Percentiles rank a stretch among this genome's conserved stretches.
phyloP scores from a whole-genome alignment of 2,113 vertebrate genomes.

The Saiga tatarica region DNA sequence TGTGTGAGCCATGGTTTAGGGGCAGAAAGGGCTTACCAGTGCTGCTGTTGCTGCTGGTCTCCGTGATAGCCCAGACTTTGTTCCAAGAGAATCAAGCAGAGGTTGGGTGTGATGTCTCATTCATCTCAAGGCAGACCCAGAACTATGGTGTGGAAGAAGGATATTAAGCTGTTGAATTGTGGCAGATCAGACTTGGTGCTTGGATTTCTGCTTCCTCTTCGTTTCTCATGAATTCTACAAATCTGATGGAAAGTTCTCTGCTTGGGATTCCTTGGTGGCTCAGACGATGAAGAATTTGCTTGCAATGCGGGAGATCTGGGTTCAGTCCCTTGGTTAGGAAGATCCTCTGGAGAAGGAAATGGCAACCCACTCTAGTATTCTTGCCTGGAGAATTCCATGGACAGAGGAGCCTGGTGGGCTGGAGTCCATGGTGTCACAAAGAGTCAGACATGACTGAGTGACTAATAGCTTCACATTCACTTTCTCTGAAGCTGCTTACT shows the following conservation, averaged over 20 bases:
- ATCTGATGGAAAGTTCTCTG: not conserved
- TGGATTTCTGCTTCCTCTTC: not conserved
- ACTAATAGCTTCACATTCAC: not conserved
- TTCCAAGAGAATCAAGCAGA: not conserved
- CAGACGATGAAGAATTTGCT: not conserved
- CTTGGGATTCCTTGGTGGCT: not conserved
- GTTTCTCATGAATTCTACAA: not conserved
- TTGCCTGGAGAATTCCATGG: not conserved
- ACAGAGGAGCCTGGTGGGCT: not conserved
- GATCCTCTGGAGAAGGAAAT: not conserved
- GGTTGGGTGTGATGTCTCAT: not conserved
- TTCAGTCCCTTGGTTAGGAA: not conserved
- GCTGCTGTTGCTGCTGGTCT: not conserved
- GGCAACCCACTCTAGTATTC: not conserved
- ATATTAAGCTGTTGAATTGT: too few species aligned
- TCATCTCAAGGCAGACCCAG: not conserved
- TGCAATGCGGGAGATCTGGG: not conserved
- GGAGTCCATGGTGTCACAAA: not conserved
- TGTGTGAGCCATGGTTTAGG: not conserved
- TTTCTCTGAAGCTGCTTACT: not conserved
- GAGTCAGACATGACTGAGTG: not conserved
- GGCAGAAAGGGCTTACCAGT: not conserved
- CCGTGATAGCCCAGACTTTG: not conserved
- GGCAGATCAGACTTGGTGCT: not conserved
- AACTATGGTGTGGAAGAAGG: not conserved